A percentile compares a stretch with the other conserved stretches of the same genome.
These are phyloP conservation scores for Panagrolaimus sp. DNA, from an alignment of 1,140 invertebrate species.

Conservation along the genomic window DNA sequence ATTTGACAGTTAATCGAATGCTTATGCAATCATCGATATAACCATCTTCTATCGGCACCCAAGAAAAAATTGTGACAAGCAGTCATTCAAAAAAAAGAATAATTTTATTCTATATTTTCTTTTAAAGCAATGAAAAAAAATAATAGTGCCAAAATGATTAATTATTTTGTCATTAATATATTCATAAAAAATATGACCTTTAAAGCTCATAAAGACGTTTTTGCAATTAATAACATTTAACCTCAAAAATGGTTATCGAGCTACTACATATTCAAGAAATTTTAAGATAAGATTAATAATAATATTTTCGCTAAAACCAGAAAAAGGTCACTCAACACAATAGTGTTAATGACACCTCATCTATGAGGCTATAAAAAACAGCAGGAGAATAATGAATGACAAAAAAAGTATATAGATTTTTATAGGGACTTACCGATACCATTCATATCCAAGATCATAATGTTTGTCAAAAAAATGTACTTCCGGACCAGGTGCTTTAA, in stretches of 20 bases:
- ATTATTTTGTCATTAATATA: neutral
- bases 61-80: too few species aligned
- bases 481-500: conserved; percentile 76
- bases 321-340: neutral
- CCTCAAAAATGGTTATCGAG: neutral
- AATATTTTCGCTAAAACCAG: neutral
- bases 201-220: neutral
- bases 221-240: neutral
- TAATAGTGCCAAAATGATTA: neutral
- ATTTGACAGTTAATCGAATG: neutral
- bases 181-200: neutral
- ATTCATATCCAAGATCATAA: conserved; percentile 75
- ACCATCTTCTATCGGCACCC: too few species aligned
- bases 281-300: neutral
- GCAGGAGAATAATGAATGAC: neutral
- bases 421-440: conserved; percentile 69
- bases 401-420: conserved; percentile 13
- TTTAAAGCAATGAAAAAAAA: neutral
- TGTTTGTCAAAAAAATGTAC: conserved; percentile 77
- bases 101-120: neutral
- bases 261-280: too few species aligned
- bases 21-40: neutral
- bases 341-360: neutral
- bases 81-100: too few species aligned
- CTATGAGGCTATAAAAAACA: neutral